Conservation (phyloP, 2,797 vertebrate species). For the Schizothorax lantsangensis region DNA sequence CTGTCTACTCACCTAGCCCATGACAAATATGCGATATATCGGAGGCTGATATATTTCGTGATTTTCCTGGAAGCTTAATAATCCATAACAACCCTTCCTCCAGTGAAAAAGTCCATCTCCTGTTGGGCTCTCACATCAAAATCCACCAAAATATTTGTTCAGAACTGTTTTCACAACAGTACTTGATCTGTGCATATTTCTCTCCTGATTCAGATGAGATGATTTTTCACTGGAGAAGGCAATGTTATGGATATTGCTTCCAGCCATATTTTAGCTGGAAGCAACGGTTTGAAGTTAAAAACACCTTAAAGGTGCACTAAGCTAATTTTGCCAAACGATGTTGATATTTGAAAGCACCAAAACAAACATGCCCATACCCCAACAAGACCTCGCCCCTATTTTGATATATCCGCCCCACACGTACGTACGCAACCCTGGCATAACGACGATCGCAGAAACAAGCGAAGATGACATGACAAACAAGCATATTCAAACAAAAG, state of each 20-base stretch:
- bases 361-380: no score
- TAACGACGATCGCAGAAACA: no score
- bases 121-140: background rate
- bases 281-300: no score
- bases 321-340: no score
- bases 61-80: background rate
- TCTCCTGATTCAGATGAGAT: background rate
- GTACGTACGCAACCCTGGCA: no score
- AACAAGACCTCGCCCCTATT: no score
- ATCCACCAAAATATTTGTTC: background rate
- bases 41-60: background rate
- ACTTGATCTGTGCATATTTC: background rate
- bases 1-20: constrained; percentile 19
- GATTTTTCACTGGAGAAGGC: background rate
- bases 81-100: background rate
- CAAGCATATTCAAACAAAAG: no score
- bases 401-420: no score
- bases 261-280: no score
- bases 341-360: no score
- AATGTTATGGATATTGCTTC: background rate
- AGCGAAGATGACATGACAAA: no score
- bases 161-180: background rate
- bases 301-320: background rate
- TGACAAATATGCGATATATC: constrained; percentile 11
- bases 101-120: background rate